Conservation (phyloP, 2,113 vertebrate genomes). For the Lagenorhynchus albirostris region DNA sequence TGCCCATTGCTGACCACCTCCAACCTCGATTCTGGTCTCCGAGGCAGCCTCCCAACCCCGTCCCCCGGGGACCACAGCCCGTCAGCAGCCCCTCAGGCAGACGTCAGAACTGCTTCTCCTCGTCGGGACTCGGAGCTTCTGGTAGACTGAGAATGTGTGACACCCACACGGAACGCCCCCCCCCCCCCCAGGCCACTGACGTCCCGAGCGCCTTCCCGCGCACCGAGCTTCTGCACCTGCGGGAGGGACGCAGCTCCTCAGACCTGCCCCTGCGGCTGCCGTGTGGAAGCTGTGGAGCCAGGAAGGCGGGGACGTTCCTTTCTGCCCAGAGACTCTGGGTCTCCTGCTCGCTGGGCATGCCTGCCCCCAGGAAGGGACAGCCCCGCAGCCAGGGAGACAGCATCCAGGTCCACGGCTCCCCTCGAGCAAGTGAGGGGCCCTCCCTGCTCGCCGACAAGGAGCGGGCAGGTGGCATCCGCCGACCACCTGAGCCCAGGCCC, state of each 20-base stretch:
- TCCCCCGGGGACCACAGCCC: too few species aligned
- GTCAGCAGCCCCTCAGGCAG: background rate
- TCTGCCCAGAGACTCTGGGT: background rate
- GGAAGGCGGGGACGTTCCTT: background rate
- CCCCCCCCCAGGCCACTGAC: background rate
- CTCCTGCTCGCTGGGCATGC: background rate
- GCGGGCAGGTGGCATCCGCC: too few species aligned
- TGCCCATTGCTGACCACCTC: too few species aligned
- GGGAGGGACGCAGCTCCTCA: background rate
- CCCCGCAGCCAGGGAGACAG: too few species aligned
- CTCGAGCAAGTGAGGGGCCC: too few species aligned
- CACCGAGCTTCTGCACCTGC: background rate
- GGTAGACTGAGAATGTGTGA: background rate
- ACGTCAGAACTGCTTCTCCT: background rate
- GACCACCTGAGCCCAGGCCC: background rate
- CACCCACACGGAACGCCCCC: too few species aligned
- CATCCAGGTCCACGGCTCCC: too few species aligned
- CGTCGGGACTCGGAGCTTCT: background rate
- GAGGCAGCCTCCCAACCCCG: too few species aligned
- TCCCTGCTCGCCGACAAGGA: too few species aligned
- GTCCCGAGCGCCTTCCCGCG: background rate
- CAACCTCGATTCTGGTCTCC: too few species aligned
- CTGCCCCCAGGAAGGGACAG: background rate
- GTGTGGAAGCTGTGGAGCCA: background rate
- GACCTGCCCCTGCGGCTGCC: background rate